Evolutionary conservation across 2,888 invertebrate species (phyloP).

Genomic region (Lordiphosa andalusiaca): DNA sequence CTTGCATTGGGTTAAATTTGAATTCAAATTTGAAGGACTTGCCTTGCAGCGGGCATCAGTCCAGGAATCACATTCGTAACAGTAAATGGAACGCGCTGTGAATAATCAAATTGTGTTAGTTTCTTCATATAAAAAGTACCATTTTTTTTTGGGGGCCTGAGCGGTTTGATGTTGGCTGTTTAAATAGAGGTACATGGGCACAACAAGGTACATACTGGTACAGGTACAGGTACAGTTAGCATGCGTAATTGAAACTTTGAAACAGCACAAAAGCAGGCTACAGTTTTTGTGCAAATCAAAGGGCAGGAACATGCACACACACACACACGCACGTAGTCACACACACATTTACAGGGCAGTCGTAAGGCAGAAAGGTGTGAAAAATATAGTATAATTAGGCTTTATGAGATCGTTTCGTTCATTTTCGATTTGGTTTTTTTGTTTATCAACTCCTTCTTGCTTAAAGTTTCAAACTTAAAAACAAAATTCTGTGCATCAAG

Average conservation of each 20-base stretch:
- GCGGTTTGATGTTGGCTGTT: background rate
- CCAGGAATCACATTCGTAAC: conserved; percentile 97
- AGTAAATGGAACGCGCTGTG: conserved; percentile 92
- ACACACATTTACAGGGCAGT: conserved; percentile 10
- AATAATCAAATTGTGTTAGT: conserved; percentile 1
- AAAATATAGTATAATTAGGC: conserved; percentile 1
- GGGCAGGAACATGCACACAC: conserved; percentile 15
- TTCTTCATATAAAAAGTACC: background rate
- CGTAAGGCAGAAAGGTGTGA: background rate
- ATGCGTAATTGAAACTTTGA: too few relatives aligned
- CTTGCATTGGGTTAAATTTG: conserved; percentile 78
- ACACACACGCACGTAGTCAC: conserved; percentile 32
- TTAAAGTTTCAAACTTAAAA: too few relatives aligned
- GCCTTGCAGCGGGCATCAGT: conserved; percentile 90
- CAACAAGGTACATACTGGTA: background rate
- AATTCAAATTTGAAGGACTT: conserved; percentile 90
- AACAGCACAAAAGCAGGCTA: too few relatives aligned
- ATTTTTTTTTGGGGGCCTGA: background rate
- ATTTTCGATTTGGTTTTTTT: too few relatives aligned
- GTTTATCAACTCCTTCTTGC: too few relatives aligned
- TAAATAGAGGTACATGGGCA: conserved; percentile 5
- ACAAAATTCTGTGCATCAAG: conserved; percentile 17
- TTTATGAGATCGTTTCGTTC: conserved; percentile 1
- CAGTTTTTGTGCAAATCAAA: too few relatives aligned
- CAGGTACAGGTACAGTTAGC: background rate